These are phyloP conservation scores for Monochamus alternatus DNA, from an alignment of 2,888 invertebrate species.

Conservation along the genomic window DNA sequence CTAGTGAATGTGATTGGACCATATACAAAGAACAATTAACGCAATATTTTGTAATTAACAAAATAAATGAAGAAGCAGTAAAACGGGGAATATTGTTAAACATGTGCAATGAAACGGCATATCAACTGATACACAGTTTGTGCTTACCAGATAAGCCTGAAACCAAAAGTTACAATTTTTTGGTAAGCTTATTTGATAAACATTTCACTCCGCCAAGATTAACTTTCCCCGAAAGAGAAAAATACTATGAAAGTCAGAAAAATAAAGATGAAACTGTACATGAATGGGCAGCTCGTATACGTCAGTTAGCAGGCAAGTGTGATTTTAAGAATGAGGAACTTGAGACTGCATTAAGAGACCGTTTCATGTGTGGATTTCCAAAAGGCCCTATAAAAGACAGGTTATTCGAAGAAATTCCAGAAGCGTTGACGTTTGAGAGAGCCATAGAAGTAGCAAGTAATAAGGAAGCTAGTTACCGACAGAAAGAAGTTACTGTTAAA, in stretches of 20 bases:
- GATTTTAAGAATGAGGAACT: not conserved
- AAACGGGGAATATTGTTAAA: slow-evolving; percentile 10
- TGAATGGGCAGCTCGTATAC: slow-evolving; percentile 18
- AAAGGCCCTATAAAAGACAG: slow-evolving; percentile 15
- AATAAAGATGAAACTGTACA: not conserved
- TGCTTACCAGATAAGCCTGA: no score
- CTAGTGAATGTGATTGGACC: not conserved
- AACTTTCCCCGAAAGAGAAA: no score
- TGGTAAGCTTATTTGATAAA: no score
- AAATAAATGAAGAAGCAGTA: not conserved
- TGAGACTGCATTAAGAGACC: not conserved
- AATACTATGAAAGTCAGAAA: not conserved
- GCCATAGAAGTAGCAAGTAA: slow-evolving; percentile 8
- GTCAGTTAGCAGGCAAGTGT: not conserved
- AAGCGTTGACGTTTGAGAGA: not conserved
- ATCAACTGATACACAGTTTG: no score
- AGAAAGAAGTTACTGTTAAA: no score
- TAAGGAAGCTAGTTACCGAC: not conserved
- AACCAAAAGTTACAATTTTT: no score
- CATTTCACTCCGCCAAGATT: no score
- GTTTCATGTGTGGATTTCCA: not conserved
- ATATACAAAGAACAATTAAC: not conserved
- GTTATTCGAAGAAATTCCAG: not conserved
- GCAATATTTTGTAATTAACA: not conserved
- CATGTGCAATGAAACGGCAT: not conserved